Evolutionary conservation across 2,113 vertebrate species (phyloP).

Genomic region (Emberiza fucata): DNA sequence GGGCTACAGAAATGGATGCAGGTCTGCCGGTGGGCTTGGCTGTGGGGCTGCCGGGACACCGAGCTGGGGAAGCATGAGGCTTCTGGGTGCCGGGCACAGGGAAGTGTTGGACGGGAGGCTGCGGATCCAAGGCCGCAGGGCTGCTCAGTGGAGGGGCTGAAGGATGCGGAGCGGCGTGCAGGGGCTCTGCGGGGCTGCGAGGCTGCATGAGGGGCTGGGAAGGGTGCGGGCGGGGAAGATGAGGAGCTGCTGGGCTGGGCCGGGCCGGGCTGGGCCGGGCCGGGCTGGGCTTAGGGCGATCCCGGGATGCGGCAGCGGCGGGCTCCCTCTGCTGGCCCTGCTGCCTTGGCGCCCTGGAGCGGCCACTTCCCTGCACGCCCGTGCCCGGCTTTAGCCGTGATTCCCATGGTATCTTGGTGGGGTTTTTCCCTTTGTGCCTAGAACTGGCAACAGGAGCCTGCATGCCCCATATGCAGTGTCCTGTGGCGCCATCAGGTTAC

Average conservation of each 20-base stretch:
- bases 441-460: neutral
- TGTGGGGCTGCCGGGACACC: no score
- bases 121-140: neutral
- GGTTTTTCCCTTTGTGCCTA: neutral
- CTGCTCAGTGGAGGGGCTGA: neutral
- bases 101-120: neutral
- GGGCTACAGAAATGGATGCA: neutral
- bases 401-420: no score
- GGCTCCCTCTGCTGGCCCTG: neutral
- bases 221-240: neutral
- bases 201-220: neutral
- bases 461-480: neutral
- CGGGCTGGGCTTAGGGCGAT: neutral
- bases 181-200: neutral
- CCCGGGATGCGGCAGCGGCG: neutral
- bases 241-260: neutral
- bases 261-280: neutral
- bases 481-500: neutral
- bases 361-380: rapidly evolving
- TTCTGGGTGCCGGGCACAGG: neutral
- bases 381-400: neutral
- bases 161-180: neutral
- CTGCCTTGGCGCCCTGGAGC: neutral
- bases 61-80: no score
- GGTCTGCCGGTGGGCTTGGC: neutral